Conservation (phyloP, 2,888 invertebrate genomes). For the Trissonchulus sp. region DNA sequence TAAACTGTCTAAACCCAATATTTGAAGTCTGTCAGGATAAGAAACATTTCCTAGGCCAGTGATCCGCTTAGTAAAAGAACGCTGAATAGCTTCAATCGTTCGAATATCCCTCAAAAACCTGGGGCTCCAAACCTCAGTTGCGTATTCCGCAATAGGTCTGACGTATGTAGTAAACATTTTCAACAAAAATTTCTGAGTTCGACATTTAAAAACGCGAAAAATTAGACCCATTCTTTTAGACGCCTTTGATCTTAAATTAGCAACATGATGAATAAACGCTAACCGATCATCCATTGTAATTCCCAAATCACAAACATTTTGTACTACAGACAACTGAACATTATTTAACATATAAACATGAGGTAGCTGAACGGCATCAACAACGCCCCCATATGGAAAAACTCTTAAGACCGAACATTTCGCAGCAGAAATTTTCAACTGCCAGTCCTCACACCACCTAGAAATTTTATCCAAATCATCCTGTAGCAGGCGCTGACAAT, state of each 20-base stretch:
- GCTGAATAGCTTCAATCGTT: constrained; percentile 16
- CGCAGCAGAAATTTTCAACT: background rate
- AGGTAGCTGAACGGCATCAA: background rate
- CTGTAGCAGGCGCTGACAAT: background rate
- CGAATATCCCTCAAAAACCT: background rate
- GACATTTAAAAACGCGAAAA: constrained; percentile 2
- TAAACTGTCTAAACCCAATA: background rate
- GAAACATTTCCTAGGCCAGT: background rate
- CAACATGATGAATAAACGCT: background rate
- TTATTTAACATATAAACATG: constrained; percentile 4
- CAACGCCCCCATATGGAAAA: background rate
- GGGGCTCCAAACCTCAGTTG: constrained; percentile 21
- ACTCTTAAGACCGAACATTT: constrained; percentile 17
- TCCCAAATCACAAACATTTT: constrained; percentile 13
- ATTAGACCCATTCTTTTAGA: background rate
- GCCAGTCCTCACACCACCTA: constrained; percentile 12
- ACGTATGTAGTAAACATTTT: constrained; percentile 9
- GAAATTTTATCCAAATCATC: background rate
- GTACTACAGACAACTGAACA: background rate
- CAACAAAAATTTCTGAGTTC: background rate
- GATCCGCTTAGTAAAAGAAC: constrained; percentile 1
- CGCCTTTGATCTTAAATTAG: background rate
- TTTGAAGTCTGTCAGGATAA: background rate
- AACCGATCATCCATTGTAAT: background rate
- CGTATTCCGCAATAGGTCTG: constrained; percentile 21